Evolutionary conservation across 2,888 invertebrate species (phyloP).

Genomic region (Zaprionus obscuricornis): DNA sequence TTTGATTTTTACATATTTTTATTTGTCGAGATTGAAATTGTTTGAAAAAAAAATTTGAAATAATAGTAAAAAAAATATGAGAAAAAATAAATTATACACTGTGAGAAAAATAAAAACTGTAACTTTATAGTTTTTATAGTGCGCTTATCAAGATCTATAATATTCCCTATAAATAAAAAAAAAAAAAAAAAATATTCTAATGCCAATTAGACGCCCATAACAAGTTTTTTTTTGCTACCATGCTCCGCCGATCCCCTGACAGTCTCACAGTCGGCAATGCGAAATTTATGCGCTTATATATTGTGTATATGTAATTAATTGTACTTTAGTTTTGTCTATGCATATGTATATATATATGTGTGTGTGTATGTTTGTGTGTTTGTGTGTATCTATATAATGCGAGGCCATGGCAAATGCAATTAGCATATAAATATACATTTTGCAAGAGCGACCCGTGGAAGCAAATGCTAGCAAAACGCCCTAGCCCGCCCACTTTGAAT

Average conservation of each 20-base stretch:
- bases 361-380: background rate
- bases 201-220: slow-evolving; percentile 25
- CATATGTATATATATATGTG: background rate
- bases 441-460: too few relatives aligned
- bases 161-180: background rate
- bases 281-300: slow-evolving; percentile 29
- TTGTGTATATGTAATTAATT: slow-evolving; percentile 45
- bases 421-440: slow-evolving; percentile 69
- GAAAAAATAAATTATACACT: too few relatives aligned
- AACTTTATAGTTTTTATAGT: background rate
- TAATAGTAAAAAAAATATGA: too few relatives aligned
- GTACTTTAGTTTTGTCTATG: slow-evolving; percentile 17
- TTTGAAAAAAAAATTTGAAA: too few relatives aligned
- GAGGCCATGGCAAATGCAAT: slow-evolving; percentile 56
- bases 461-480: slow-evolving; percentile 20
- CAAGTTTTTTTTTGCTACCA: too few relatives aligned
- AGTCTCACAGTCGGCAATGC: slow-evolving; percentile 7
- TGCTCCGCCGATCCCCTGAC: too few relatives aligned
- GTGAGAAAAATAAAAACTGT: too few relatives aligned
- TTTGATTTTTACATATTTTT: too few relatives aligned
- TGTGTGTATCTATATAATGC: slow-evolving; percentile 4
- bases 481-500: slow-evolving; percentile 6
- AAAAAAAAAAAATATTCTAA: background rate
- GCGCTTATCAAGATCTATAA: background rate
- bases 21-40: too few relatives aligned